Evolutionary conservation across 1,140 invertebrate species (phyloP), one percentile per base, ranked within the genome.

Genomic region (Acromyrmex echinatior): DNA sequence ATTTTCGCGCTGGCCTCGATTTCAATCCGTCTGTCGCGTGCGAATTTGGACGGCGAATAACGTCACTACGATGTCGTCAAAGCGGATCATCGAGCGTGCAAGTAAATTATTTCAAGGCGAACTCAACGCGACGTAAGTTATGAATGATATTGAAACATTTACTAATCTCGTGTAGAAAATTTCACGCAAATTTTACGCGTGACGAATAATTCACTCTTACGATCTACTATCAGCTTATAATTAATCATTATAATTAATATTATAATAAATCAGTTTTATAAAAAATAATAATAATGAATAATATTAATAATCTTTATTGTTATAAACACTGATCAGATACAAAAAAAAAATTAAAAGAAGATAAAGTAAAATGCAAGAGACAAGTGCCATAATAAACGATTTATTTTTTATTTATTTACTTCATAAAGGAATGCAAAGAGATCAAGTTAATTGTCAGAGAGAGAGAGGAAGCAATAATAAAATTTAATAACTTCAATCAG

Each of bases 1-100:
- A 84, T 84, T 76, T 74, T 84, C 39, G 21, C 6, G 4, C 56
- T 76, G 80, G 25, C 80, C 80, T 84, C 80, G 39, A 74, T 84
- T 84, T 84, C 70, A 84, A 84, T 84, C 18, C 53, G 79, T 82
- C 6, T 18, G n/a, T 49, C 56, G 49, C 21, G 25, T 14, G 56
- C 39, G 25, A 74, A 62, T 76, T 82, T 68, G 63, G 49, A 39
- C n/a, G 18, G 28, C 56, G 70, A 76, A 62, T 74, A 82, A 84
- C 80, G 80, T 84, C 80, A 84, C 25, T 31, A 18, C 70, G 25
- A 84, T 14, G 70, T 74, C 68, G 80, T 28, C 66, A 18, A 62
- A 31, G 7, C 70, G 45, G 49, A 84, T 84, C 71, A 84, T 84
- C 80, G 70, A 84, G 21, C 25, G 39, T 39, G 6, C 39, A 25